A percentile compares a stretch with the other conserved stretches of the same genome.
Conservation (phyloP, 1,140 invertebrate species). For the Ylistrum balloti region DNA sequence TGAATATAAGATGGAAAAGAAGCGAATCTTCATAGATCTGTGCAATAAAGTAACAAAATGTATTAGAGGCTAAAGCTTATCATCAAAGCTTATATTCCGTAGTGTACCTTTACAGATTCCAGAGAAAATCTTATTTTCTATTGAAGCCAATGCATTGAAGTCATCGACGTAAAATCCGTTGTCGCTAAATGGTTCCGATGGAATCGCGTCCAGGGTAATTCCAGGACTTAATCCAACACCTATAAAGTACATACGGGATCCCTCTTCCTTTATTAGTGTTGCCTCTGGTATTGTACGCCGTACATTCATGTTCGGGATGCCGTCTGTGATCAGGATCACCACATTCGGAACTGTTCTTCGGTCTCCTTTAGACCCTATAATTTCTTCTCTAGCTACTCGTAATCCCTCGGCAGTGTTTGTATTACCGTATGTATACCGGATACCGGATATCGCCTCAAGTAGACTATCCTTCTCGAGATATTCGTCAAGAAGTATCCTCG, state of each 20-base stretch:
- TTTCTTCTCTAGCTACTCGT: slow-evolving; percentile 63
- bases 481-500: slow-evolving; percentile 49
- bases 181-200: slow-evolving; percentile 54
- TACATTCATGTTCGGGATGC: slow-evolving; percentile 66
- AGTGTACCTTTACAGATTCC: slow-evolving; percentile 48
- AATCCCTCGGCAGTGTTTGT: slow-evolving; percentile 79
- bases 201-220: slow-evolving; percentile 66
- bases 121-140: slow-evolving; percentile 55
- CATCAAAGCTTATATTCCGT: not conserved
- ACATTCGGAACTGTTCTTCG: slow-evolving; percentile 63
- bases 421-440: slow-evolving; percentile 74
- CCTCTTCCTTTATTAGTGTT: slow-evolving; percentile 51
- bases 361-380: slow-evolving; percentile 63
- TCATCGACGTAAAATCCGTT: slow-evolving; percentile 66
- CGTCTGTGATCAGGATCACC: slow-evolving; percentile 70
- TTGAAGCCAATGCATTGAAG: slow-evolving; percentile 58
- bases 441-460: slow-evolving; percentile 67
- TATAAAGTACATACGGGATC: slow-evolving; percentile 69
- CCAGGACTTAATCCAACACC: slow-evolving; percentile 68
- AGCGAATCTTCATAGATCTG: too few species aligned
- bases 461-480: slow-evolving; percentile 43
- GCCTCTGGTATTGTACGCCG: slow-evolving; percentile 64
- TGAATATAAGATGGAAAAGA: not conserved
- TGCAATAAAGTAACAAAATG: too few species aligned
- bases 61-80: not conserved